phyloP scores from a whole-genome alignment of 2,888 invertebrate species.

The Drosophila ezoana region DNA sequence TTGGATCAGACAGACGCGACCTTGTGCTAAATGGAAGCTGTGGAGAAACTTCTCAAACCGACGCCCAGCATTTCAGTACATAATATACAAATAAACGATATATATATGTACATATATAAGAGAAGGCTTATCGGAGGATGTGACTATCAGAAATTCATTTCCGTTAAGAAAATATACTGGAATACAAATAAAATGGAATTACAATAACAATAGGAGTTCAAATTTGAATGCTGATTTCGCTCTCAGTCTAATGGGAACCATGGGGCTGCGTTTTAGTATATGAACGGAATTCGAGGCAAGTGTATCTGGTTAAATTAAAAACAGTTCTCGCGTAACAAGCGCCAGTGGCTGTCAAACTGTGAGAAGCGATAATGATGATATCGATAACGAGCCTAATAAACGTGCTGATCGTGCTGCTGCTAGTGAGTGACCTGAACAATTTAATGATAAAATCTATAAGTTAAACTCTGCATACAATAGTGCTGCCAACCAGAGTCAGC shows the following conservation, averaged over 20 bases:
- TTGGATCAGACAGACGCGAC: slow-evolving; percentile 32
- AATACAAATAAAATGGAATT: slow-evolving; percentile 18
- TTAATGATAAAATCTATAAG: not conserved
- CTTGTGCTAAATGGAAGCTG: slow-evolving; percentile 47
- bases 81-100: slow-evolving; percentile 5
- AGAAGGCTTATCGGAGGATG: slow-evolving; percentile 50
- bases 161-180: slow-evolving; percentile 33
- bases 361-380: slow-evolving; percentile 9
- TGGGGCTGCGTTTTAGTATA: slow-evolving; percentile 53
- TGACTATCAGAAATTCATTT: slow-evolving; percentile 51
- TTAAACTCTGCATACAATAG: slow-evolving; percentile 20
- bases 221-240: slow-evolving; percentile 36
- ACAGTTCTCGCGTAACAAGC: not conserved
- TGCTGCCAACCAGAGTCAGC: slow-evolving; percentile 26
- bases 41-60: slow-evolving; percentile 39
- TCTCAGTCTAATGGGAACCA: slow-evolving; percentile 31
- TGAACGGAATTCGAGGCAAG: slow-evolving; percentile 45
- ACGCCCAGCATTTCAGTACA: slow-evolving; percentile 16
- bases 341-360: slow-evolving; percentile 35
- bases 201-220: slow-evolving; percentile 43
- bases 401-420: slow-evolving; percentile 40
- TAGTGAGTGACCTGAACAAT: slow-evolving; percentile 37
- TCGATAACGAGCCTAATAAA: slow-evolving; percentile 24
- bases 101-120: slow-evolving; percentile 8
- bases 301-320: slow-evolving; percentile 31